These are phyloP conservation scores for Eurosta solidaginis DNA, from an alignment of 1,140 invertebrate species.

Conservation along the genomic window DNA sequence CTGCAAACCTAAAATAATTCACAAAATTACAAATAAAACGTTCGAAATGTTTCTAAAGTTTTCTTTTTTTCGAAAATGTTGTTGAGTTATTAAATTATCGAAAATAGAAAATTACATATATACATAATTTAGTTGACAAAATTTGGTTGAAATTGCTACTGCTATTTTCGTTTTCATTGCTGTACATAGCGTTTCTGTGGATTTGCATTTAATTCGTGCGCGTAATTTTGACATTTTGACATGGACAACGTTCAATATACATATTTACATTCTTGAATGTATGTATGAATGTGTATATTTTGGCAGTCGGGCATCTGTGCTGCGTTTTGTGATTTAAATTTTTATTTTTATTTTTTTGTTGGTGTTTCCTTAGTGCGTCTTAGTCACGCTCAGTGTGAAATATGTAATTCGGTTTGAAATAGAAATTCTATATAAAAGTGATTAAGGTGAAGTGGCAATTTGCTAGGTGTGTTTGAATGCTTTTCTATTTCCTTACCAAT, in stretches of 20 bases:
- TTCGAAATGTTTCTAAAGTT: too few relatives aligned
- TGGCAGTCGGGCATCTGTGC: too few relatives aligned
- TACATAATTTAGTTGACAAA: too few relatives aligned
- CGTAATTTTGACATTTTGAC: conserved; percentile 9
- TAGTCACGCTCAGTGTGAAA: background rate
- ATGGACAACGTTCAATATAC: background rate
- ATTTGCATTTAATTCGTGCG: background rate
- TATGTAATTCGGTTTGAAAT: background rate
- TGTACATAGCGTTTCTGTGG: background rate
- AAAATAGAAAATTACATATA: too few relatives aligned
- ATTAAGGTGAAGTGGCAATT: background rate
- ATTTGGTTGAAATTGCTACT: too few relatives aligned
- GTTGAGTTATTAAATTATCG: too few relatives aligned
- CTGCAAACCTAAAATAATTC: too few relatives aligned
- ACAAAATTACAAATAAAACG: too few relatives aligned
- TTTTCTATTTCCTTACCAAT: background rate
- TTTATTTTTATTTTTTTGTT: too few relatives aligned
- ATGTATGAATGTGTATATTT: background rate
- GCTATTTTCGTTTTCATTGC: too few relatives aligned
- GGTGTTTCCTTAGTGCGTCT: background rate
- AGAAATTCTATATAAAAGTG: background rate
- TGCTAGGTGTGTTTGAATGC: background rate
- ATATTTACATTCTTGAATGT: background rate
- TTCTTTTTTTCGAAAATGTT: too few relatives aligned
- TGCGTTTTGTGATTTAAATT: too few relatives aligned